Percentiles rank a stretch among this genome's conserved stretches.
phyloP scores from a whole-genome alignment of 2,888 invertebrate genomes.

The Eumerus sabulonum region DNA sequence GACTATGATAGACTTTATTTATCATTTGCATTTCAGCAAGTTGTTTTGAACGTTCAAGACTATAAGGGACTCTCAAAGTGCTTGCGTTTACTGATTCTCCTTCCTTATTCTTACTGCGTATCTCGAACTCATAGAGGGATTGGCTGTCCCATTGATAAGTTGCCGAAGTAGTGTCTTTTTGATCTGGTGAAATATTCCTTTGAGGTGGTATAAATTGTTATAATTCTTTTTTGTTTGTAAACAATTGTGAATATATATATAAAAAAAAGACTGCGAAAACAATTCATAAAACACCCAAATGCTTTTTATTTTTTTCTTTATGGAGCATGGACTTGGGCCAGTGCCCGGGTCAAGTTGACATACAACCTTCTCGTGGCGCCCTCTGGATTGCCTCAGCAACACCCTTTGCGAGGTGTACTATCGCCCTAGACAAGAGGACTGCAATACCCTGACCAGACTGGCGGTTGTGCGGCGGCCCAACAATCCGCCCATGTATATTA shows the following conservation, averaged over 20 bases:
- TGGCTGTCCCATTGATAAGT: slow-evolving; percentile 71
- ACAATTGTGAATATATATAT: not conserved
- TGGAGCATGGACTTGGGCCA: not conserved
- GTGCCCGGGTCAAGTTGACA: no score
- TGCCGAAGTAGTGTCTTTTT: slow-evolving; percentile 73
- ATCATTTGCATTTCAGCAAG: slow-evolving; percentile 79
- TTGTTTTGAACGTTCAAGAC: slow-evolving; percentile 19
- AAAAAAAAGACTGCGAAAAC: not conserved
- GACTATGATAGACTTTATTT: slow-evolving; percentile 86
- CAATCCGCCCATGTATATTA: no score
- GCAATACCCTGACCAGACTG: no score
- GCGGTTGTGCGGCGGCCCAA: no score
- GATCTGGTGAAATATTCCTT: slow-evolving; percentile 50
- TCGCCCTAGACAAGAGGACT: no score
- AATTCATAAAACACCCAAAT: not conserved
- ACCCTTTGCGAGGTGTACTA: no score
- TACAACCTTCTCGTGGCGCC: no score
- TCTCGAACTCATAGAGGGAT: slow-evolving; percentile 72
- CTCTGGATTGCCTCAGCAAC: no score
- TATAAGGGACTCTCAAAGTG: slow-evolving; percentile 71
- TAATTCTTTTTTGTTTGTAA: not conserved
- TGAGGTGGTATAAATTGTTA: not conserved
- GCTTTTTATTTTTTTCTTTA: not conserved
- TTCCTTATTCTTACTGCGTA: slow-evolving; percentile 74
- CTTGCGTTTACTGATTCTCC: slow-evolving; percentile 72